Evolutionary conservation across 2,113 vertebrate genomes (phyloP), one percentile per base, ranked within the genome.

Genomic region (Sapayoa aenigma): DNA sequence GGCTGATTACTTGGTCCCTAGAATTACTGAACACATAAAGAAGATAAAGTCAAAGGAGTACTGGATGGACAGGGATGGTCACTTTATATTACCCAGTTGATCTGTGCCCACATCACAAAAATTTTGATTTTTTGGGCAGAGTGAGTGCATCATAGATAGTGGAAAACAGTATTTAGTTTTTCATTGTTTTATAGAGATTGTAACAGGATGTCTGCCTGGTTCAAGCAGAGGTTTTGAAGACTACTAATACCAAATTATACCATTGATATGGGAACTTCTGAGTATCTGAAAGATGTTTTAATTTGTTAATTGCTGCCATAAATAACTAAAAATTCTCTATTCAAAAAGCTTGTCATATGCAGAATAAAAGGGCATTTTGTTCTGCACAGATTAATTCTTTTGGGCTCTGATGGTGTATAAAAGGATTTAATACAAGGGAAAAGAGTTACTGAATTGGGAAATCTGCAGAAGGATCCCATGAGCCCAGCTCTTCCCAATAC

Each of bases 381-480:
- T 91, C 47, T 82, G 35, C 56, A 50, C 21, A 90, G 82, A 87
- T 91, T 89, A 86, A 67, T 91, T 94, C n/a, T 75, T 72, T 31
- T 93, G 87, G 66, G 7, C 55, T 94, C 49, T 85, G 53, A 41
- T 92, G 37, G 4, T 83, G 15, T 46, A 52, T 84, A 35, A 71
- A 92, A 84, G 72, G 68, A 75, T 92, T 75, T 82, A 93, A 90
- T 94, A 39, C 25, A 39, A 33, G 39, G 56, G 47, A 53, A 74
- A 52, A 67, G 47, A 93, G 84, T 68, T 49, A 69, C 39, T 86
- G 84, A 55, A 85, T 59, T 72, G 85, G 87, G 89, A 91, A 82
- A 56, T 47, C 78, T 75, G 66, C 39, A 33, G 18, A 77, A 74
- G 55, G 55, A 84, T 84, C 81, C 46, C 74, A 27, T 90, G 76